phyloP scores from a whole-genome alignment of 2,113 vertebrate species.

The Planiliza haematocheilus region DNA sequence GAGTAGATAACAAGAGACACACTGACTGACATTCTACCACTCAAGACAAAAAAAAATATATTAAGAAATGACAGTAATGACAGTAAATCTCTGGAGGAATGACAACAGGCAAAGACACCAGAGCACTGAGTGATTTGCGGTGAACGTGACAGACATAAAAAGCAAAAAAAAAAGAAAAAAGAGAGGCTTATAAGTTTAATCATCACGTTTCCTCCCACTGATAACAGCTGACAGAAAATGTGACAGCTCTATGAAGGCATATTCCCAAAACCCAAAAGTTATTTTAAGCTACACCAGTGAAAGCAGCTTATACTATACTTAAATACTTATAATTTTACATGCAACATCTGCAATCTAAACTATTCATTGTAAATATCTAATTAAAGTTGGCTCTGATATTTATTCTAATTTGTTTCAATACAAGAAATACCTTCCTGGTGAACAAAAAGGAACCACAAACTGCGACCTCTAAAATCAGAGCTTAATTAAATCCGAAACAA shows the following conservation, averaged over 20 bases:
- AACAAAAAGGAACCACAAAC: neutral
- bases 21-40: neutral
- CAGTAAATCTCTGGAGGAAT: neutral
- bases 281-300: neutral
- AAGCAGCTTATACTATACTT: neutral
- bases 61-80: neutral
- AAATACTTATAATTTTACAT: neutral
- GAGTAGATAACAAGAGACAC: neutral
- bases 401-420: neutral
- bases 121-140: constrained; percentile 7
- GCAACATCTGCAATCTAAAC: neutral
- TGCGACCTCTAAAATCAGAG: neutral
- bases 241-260: neutral
- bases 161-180: neutral
- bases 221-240: constrained; percentile 21
- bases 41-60: neutral
- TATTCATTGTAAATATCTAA: no score
- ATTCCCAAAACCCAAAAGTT: constrained; percentile 6
- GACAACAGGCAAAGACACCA: neutral
- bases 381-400: neutral
- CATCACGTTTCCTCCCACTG: neutral
- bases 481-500: neutral
- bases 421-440: neutral
- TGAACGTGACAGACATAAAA: neutral
- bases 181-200: neutral